Base-by-base conservation (phyloP, 2,797 vertebrate species). In the Hipposideros larvatus region DNA sequence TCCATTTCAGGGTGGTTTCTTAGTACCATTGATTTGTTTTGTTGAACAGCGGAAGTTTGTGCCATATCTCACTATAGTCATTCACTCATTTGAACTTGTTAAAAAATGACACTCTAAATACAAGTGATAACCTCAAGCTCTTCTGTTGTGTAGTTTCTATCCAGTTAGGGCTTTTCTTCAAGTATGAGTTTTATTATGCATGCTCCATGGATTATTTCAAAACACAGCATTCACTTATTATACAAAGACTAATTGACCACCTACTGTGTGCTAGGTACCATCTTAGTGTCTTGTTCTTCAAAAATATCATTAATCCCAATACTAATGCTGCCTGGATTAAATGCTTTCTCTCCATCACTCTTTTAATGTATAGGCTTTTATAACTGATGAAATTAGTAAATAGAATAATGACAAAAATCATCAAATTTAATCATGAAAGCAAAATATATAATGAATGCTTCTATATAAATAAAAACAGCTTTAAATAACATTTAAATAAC, bases 351-450 rank as follows among this genome's bases (percentile, higher is more conserved):
- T 55, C 9, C 24, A 82, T 87, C 55, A 78, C 37, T 86, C 9
- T 41, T 73, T 82, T 68, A 73, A 92, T 66, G 41, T 66, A 53
- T 13, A 46, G 4, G 57, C 61, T 41, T 90, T 96, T 93, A 48
- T n/a, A 84, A 46, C 61, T 89, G 61, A 93, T 91, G 10, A 88
- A 93, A 79, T 77, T 26, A 75, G 31, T 28, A 91, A 78, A 59
- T 28, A 91, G 10, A 95, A 91, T 51, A 86, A 85, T 51, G 19
- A 65, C 24, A 92, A 90, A 91, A 75, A 65, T 53, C 63, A 90
- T 87, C 55, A 71, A 77, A 84, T 93, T 51, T 57, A 75, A 21
- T 80, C 51, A 68, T 87, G 70, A 65, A 6, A 91, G 22, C 28
- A 55, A 87, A 61, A 51, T 71, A 15, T 65, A 51, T 46, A 77